Evolutionary conservation across 1,140 invertebrate genomes (phyloP), one percentile per base, ranked within the genome.

Genomic region (Drosophila ohnishii): DNA sequence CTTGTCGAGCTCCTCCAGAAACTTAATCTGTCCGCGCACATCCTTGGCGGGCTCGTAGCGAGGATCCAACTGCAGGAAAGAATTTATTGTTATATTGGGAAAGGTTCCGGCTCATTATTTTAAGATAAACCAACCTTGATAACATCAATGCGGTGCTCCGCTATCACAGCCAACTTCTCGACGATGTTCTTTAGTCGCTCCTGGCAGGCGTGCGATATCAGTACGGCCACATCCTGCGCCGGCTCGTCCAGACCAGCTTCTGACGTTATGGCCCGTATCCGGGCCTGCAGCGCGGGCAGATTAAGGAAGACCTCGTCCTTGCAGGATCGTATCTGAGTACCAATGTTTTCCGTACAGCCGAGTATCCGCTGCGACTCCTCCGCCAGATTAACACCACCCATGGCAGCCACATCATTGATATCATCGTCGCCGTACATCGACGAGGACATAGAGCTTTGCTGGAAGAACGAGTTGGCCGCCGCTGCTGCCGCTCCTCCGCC

Each of bases 371-470:
- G 97, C 56, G 96, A 96, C 93, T 99, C 98, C 93, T 99, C 98
- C 2, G 97, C 96, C 78, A 99, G 93, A 93, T 99, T 99, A n/a
- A 99, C 98, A 30, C 98, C 98, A 80, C 98, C 98, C 98, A 99
- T 99, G 7, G 98, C 98, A 25, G 98, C 98, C 1, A 99, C 98
- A 94, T 99, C 98, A 90, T 99, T 99, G 76, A 99, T 99, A 92
- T 98, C 97, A 92, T 98, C 97, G 92, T 98, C 97, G 32, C 95
- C 96, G 59, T 91, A 96, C 94, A 92, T 92, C 25, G 92, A 93
- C 10, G 92, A 92, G 32, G 90, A 87, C 78, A 92, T 90, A 37
- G 91, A 90, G 55, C 87, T 84, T 45, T 87, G 84, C 65, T 91
- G 91, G 58, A 90, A 90, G 71, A 91, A 92, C 14, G 90, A 90